A percentile compares a stretch with the other conserved stretches of the same genome.
Evolutionary conservation across 2,797 vertebrate genomes (phyloP).

Genomic region (Lepilemur ruficaudatus): DNA sequence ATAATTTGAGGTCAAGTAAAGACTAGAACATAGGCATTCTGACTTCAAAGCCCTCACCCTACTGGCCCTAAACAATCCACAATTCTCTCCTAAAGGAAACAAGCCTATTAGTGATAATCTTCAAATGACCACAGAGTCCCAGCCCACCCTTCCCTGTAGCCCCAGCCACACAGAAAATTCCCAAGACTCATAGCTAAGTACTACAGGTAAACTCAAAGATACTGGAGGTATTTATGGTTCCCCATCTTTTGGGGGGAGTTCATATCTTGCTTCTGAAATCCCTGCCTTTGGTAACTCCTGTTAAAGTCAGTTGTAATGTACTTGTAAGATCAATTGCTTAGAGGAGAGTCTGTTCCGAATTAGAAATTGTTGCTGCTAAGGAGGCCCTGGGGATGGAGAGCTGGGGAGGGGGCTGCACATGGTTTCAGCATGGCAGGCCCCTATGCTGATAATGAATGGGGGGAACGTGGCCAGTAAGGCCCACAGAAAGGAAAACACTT

Average conservation of each 20-base stretch:
- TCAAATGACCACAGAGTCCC: background rate
- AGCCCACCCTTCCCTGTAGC: background rate
- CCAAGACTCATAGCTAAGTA: background rate
- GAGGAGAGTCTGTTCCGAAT: slow-evolving; percentile 83
- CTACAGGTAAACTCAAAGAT: slow-evolving; percentile 53
- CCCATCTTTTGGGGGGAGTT: slow-evolving; percentile 60
- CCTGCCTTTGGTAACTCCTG: slow-evolving; percentile 66
- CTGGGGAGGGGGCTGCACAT: slow-evolving; percentile 61
- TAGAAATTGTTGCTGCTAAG: slow-evolving; percentile 80
- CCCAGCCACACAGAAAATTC: background rate
- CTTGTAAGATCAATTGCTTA: slow-evolving; percentile 76
- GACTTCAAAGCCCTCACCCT: background rate
- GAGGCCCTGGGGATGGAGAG: slow-evolving; percentile 68
- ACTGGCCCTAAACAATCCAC: background rate
- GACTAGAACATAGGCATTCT: background rate
- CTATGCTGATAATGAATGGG: slow-evolving; percentile 80
- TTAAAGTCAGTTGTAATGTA: slow-evolving; percentile 72
- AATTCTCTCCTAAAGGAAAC: background rate
- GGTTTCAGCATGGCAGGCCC: slow-evolving; percentile 76
- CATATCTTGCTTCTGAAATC: slow-evolving; percentile 79
- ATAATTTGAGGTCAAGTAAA: background rate
- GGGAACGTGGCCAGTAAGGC: slow-evolving; percentile 70
- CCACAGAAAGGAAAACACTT: slow-evolving; percentile 83
- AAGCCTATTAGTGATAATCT: background rate
- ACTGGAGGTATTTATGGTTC: slow-evolving; percentile 58